Conservation (phyloP, 1,140 invertebrate species). For the Metopolophium dirhodum region DNA sequence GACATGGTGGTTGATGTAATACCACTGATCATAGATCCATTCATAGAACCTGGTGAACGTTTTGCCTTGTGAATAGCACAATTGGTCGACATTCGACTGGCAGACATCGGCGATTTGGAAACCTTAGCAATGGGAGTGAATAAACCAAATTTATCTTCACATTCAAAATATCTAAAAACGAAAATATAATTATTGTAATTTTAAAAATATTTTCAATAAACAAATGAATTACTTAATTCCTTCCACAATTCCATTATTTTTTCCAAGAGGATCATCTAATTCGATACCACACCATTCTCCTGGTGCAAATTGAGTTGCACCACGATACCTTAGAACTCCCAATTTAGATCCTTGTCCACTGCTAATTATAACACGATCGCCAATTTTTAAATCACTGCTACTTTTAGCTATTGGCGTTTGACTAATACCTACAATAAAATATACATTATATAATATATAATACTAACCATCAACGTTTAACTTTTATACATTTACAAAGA, state of each 20-base stretch:
- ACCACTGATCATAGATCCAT: slow-evolving; percentile 64
- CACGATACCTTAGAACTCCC: slow-evolving; percentile 84
- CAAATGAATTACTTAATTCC: slow-evolving; percentile 72
- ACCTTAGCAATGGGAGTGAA: slow-evolving; percentile 92
- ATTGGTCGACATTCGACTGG: slow-evolving; percentile 67
- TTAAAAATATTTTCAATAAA: background rate
- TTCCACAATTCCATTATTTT: slow-evolving; percentile 94
- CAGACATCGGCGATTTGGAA: slow-evolving; percentile 78
- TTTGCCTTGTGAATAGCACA: slow-evolving; percentile 69
- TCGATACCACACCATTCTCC: slow-evolving; percentile 96
- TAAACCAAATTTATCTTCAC: slow-evolving; percentile 85
- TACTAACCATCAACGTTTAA: background rate
- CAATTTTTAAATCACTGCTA: slow-evolving; percentile 72
- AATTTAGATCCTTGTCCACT: slow-evolving; percentile 86
- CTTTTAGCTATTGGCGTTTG: slow-evolving; percentile 38
- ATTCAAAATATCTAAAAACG: slow-evolving; percentile 86
- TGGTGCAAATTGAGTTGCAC: slow-evolving; percentile 84
- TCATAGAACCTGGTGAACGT: slow-evolving; percentile 67
- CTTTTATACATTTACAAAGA: background rate
- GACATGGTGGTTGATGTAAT: slow-evolving; percentile 63
- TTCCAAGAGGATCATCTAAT: slow-evolving; percentile 89
- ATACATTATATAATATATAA: background rate
- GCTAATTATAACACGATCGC: slow-evolving; percentile 90
- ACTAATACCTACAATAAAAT: slow-evolving; percentile 19
- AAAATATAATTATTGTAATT: background rate